These are phyloP conservation scores for Cairina moschata DNA, from an alignment of 2,113 vertebrate species.

Conservation along the genomic window DNA sequence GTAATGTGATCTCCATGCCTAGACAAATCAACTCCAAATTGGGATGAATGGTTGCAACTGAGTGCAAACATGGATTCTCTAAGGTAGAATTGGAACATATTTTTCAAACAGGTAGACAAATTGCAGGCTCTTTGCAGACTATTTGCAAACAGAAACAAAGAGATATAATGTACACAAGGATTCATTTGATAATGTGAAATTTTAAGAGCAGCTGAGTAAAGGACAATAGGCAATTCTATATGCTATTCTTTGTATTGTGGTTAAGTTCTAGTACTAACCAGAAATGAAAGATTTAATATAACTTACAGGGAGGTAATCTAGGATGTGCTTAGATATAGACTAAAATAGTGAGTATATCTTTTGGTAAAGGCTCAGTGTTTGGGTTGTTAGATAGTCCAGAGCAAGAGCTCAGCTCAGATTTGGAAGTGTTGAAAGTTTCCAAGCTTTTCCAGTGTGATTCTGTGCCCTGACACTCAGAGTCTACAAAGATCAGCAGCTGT, in stretches of 20 bases:
- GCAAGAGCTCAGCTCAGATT: neutral
- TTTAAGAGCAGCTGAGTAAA: neutral
- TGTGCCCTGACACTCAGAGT: neutral
- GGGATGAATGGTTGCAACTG: neutral
- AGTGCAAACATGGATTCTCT: neutral
- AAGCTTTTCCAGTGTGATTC: neutral
- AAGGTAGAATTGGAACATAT: neutral
- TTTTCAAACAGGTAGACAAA: neutral
- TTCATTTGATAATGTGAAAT: neutral
- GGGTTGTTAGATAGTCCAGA: neutral
- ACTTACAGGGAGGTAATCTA: neutral
- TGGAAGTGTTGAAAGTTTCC: neutral
- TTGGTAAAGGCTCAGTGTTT: neutral
- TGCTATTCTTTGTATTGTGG: neutral
- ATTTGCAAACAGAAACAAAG: neutral
- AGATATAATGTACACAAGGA: neutral
- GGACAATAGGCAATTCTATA: neutral
- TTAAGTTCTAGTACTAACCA: neutral
- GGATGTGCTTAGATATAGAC: neutral
- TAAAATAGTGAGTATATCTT: neutral
- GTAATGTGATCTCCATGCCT: neutral
- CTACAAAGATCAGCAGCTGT: neutral
- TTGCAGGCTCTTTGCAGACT: neutral
- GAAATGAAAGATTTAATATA: neutral
- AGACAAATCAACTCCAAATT: neutral